These are phyloP conservation scores for Eupeodes latifasciatus DNA, from an alignment of 2,888 invertebrate genomes.

Conservation along the genomic window DNA sequence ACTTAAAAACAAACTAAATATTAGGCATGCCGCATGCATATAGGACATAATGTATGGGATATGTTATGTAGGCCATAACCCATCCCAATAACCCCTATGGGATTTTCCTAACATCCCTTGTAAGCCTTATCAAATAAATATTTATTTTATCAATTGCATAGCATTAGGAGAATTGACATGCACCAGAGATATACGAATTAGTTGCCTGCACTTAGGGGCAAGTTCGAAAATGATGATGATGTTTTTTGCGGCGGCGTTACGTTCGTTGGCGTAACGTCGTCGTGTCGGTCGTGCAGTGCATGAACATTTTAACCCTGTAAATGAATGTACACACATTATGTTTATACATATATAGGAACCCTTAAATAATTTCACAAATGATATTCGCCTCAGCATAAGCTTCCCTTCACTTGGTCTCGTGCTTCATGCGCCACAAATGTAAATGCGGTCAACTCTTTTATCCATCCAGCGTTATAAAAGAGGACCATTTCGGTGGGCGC, in stretches of 20 bases:
- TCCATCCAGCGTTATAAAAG: background rate
- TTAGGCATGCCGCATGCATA: constrained; percentile 56
- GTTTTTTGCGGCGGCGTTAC: background rate
- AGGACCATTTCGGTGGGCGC: background rate
- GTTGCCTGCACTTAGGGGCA: constrained; percentile 16
- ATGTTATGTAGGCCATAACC: background rate
- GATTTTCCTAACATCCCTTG: constrained; percentile 20
- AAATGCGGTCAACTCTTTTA: constrained; percentile 26
- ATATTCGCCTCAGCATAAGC: background rate
- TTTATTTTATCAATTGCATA: constrained; percentile 72
- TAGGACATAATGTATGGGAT: constrained; percentile 13
- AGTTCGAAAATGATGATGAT: constrained; percentile 55
- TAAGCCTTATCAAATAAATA: constrained; percentile 64
- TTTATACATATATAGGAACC: background rate
- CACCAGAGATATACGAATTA: constrained; percentile 23
- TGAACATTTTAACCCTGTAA: constrained; percentile 22
- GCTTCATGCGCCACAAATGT: constrained; percentile 10
- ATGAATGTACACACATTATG: constrained; percentile 19
- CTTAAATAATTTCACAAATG: constrained; percentile 30
- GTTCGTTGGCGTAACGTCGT: too few species aligned
- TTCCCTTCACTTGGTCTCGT: too few species aligned
- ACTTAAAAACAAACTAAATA: constrained; percentile 49
- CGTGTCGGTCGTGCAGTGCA: background rate
- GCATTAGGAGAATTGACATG: constrained; percentile 68
- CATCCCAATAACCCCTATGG: background rate